These are phyloP conservation scores for Caenorhabditis virilis DNA, from an alignment of 2,888 invertebrate genomes.

Conservation along the genomic window DNA sequence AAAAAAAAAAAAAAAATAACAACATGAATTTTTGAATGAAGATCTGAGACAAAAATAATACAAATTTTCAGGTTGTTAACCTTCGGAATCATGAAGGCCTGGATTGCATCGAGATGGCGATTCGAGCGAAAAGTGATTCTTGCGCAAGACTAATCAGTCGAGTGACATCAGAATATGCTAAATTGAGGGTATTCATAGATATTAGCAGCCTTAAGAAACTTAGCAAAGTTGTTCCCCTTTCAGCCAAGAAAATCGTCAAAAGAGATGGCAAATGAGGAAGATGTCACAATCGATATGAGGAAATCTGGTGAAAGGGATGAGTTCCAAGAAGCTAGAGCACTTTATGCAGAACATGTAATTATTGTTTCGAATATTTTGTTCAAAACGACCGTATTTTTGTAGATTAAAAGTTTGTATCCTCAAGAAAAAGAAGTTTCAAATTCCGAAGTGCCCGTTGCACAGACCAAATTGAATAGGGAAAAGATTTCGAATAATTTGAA, in stretches of 20 bases:
- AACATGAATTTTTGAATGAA: too few species aligned
- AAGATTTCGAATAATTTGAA: conserved; percentile 25
- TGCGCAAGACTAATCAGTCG: conserved; percentile 38
- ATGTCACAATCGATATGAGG: conserved; percentile 4
- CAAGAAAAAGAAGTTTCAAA: not conserved
- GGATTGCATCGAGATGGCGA: conserved; percentile 45
- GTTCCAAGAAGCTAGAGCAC: too few species aligned
- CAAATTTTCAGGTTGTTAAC: conserved; percentile 37
- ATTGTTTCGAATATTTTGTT: conserved; percentile 7
- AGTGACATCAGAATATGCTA: conserved; percentile 33
- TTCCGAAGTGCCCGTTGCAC: not conserved
- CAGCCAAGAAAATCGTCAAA: not conserved
- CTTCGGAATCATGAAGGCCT: conserved; percentile 39
- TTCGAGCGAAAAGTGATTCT: conserved; percentile 30
- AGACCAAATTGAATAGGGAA: conserved; percentile 12
- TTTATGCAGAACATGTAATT: too few species aligned
- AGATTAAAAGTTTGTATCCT: too few species aligned
- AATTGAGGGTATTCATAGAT: conserved; percentile 7
- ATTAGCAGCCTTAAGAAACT: not conserved
- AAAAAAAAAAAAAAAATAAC: too few species aligned
- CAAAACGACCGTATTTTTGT: not conserved
- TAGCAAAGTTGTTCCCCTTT: not conserved
- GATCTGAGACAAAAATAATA: too few species aligned
- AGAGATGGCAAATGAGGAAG: conserved; percentile 1
- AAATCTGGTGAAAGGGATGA: not conserved